These are phyloP conservation scores for Hirtodrosophila duncani DNA, from an alignment of 2,888 invertebrate species.

Conservation along the genomic window DNA sequence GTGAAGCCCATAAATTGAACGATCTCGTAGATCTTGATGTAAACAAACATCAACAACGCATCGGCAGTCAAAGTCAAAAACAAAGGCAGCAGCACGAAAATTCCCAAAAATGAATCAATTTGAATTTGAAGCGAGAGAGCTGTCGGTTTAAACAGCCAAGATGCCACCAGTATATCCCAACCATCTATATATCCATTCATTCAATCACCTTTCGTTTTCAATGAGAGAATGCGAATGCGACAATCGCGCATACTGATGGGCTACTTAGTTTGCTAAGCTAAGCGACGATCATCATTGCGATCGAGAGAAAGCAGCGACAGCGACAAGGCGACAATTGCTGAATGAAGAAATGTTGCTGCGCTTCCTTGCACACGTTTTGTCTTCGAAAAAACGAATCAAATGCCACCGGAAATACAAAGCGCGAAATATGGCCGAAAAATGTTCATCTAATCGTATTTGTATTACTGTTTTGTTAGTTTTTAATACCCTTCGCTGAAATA, in stretches of 20 bases:
- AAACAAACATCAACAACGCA: slow-evolving; percentile 6
- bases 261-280: slow-evolving; percentile 1
- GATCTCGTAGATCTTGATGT: slow-evolving; percentile 16
- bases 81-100: slow-evolving; percentile 26
- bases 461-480: neutral
- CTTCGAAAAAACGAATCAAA: slow-evolving; percentile 23
- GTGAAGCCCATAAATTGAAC: slow-evolving; percentile 44
- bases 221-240: slow-evolving; percentile 35
- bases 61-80: slow-evolving; percentile 22
- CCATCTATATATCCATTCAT: neutral
- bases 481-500: no score
- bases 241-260: slow-evolving; percentile 64
- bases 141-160: slow-evolving; percentile 2
- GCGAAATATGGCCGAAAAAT: slow-evolving; percentile 28
- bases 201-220: slow-evolving; percentile 62
- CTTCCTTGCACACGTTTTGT: slow-evolving; percentile 49
- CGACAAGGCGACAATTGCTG: slow-evolving; percentile 55
- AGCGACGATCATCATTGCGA: slow-evolving; percentile 54
- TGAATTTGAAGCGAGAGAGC: slow-evolving; percentile 36
- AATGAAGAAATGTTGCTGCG: slow-evolving; percentile 59
- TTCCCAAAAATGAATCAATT: slow-evolving; percentile 54
- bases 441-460: slow-evolving; percentile 14
- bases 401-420: slow-evolving; percentile 42
- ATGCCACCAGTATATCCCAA: slow-evolving; percentile 5
- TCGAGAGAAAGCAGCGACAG: slow-evolving; percentile 49